Evolutionary conservation across 2,797 vertebrate genomes (phyloP), one percentile per base, ranked within the genome.

Genomic region (Carcharodon carcharias): DNA sequence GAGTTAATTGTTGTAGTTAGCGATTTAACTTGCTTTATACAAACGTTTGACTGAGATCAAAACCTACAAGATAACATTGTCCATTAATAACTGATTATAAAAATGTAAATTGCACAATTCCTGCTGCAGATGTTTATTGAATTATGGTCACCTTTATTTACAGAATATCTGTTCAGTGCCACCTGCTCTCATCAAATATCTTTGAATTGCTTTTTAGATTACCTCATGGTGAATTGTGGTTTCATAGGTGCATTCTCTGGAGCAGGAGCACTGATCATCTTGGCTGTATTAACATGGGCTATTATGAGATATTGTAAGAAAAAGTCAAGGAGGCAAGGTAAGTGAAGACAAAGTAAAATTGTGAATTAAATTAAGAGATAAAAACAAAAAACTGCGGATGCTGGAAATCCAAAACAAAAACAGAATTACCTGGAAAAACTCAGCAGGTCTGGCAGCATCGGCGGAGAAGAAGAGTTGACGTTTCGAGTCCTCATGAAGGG

Each of bases 281-380:
- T 71, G 0, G 40, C 40, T 67, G 2, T 95, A 3, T 73, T 35
- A 3, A 54, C 14, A 8, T 95, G 94, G 94, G 31, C 54, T 56
- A 1, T 54, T 95, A 50, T 95, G 50, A 56, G 69, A 54, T 73
- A 2, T 71, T 50, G 4, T 23, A 77, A 31, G 50, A 77, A 0
- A 28, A 95, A 50, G 40, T 95, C 94, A 77, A 95, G 67, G 12
- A 73, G 31, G 45, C 65, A 56, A 95, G 69, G 94, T 95, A 73
- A 95, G 45, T 61, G 88, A 0, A 91, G 54, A 61, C 45, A 31
- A 31, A 77, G 28, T 28, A 73, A 95, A 35, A 40, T 26, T 65
- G 63, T 40, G 1, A 77, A 6, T 28, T n/a, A 56, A 35, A 56
- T 73, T 73, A n/a, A n/a, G n/a, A n/a, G n/a, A n/a, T n/a, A n/a